A percentile compares a stretch with the other conserved stretches of the same genome.
phyloP scores from a whole-genome alignment of 2,888 invertebrate species.

The Sceliomorpha sp. region DNA sequence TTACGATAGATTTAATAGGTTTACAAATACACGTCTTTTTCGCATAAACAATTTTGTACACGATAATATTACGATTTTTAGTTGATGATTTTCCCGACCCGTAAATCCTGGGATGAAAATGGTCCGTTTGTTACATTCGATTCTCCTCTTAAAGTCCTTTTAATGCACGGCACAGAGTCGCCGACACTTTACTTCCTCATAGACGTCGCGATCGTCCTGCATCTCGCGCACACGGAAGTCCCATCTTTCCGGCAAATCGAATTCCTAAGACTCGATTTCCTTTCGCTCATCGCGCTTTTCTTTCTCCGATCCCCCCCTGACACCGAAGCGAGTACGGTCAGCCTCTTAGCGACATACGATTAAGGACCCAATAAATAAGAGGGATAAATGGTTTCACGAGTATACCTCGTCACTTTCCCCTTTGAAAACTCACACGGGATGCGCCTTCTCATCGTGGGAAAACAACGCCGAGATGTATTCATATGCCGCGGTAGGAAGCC shows the following conservation, averaged over 20 bases:
- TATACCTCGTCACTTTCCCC: slow-evolving; percentile 46
- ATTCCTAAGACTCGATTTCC: slow-evolving; percentile 21
- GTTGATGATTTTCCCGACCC: slow-evolving; percentile 25
- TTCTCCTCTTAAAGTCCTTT: slow-evolving; percentile 18
- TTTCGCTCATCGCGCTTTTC: slow-evolving; percentile 29
- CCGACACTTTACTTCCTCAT: slow-evolving; percentile 35
- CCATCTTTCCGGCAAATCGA: slow-evolving; percentile 45
- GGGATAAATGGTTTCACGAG: slow-evolving; percentile 29
- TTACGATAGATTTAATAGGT: too few relatives aligned
- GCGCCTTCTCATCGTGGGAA: slow-evolving; percentile 34
- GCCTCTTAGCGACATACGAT: slow-evolving; percentile 18
- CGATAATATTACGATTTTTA: too few relatives aligned
- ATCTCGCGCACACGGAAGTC: slow-evolving; percentile 41
- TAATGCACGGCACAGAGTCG: slow-evolving; percentile 26
- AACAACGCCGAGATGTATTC: slow-evolving; percentile 24
- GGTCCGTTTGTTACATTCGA: slow-evolving; percentile 17
- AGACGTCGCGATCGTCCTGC: slow-evolving; percentile 25
- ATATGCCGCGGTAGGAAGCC: slow-evolving; percentile 19
- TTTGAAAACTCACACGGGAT: slow-evolving; percentile 49
- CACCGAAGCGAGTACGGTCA: background rate
- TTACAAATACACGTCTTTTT: too few relatives aligned
- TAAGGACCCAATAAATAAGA: slow-evolving; percentile 42
- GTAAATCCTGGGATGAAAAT: slow-evolving; percentile 24
- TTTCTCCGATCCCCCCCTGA: slow-evolving; percentile 8
- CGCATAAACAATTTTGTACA: slow-evolving; percentile 21